Evolutionary conservation across 1,140 invertebrate genomes (phyloP), one percentile per base, ranked within the genome.

Genomic region (Nymphalis io): DNA sequence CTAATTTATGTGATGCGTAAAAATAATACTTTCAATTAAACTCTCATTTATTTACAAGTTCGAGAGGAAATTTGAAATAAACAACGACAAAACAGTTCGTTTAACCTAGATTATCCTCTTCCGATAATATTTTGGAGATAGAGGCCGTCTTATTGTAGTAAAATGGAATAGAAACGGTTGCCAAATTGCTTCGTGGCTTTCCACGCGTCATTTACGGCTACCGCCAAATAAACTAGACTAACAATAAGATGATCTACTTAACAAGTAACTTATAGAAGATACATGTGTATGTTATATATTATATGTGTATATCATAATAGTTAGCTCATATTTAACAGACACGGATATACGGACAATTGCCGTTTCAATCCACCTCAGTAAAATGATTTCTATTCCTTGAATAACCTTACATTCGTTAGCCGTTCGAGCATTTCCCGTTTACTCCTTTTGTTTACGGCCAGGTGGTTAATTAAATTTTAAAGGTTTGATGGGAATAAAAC

Each of bases 391-490:
- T 60, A 70, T 65, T 70, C 64, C 70, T 72, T 64, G 62, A 70
- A 78, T 73, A 73, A 75, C 72, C 62, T 73, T 62, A 74, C 72
- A 48, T 67, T 77, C 48, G 39, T 70, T 64, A 46, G 62, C 48
- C 16, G 55, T 46, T 16, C 51, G 53, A 57, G 51, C 16, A 53
- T 70, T 72, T 78, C 58, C 39, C 58, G 42, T 60, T 68, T 57
- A 75, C 44, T 69, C 69, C 70, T 65, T 72, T 73, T 78, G 74
- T 81, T 73, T 70, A 65, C 66, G 69, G 59, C 73, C 84, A 82
- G 80, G 80, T 86, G 80, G 78, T 73, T 86, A 88, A 88, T 86
- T 84, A 83, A 86, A 84, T 86, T 83, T 80, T 74, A 76, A 83
- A 79, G 72, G 73, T 71, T 80, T 78, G 62, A 82, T 75, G 70